Percentiles rank a stretch among this genome's conserved stretches.
Evolutionary conservation across 1,140 invertebrate genomes (phyloP).

Genomic region (Epicauta chinensis): DNA sequence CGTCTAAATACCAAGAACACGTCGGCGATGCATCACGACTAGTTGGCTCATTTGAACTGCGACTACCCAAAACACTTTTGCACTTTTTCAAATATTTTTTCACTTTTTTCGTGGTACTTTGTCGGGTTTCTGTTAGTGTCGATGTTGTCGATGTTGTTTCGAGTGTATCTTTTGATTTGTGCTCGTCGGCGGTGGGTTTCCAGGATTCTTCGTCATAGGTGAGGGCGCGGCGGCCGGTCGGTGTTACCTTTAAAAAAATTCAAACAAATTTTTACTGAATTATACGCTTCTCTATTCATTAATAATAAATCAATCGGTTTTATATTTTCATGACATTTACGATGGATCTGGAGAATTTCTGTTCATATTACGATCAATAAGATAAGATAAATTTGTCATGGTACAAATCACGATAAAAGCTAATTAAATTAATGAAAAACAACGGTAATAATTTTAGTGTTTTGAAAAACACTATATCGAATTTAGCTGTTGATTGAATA

Average conservation of each 20-base stretch:
- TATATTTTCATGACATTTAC: too few relatives aligned
- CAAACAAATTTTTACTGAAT: too few relatives aligned
- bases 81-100: slow-evolving; percentile 48
- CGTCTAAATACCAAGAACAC: slow-evolving; percentile 28
- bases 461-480: too few relatives aligned
- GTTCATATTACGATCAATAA: too few relatives aligned
- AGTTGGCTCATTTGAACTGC: slow-evolving; percentile 17
- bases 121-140: slow-evolving; percentile 29
- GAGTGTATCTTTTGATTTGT: slow-evolving; percentile 16
- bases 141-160: slow-evolving; percentile 7
- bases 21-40: slow-evolving; percentile 16
- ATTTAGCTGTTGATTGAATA: too few relatives aligned
- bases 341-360: too few relatives aligned
- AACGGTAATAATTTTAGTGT: too few relatives aligned
- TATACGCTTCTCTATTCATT: too few relatives aligned
- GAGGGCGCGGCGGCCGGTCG: slow-evolving; percentile 32
- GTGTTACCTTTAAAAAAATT: slow-evolving; percentile 38
- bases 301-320: too few relatives aligned
- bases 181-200: slow-evolving; percentile 31
- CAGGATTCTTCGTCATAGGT: slow-evolving; percentile 40
- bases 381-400: too few relatives aligned
- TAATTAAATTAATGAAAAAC: too few relatives aligned
- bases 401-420: too few relatives aligned
- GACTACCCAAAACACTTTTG: slow-evolving; percentile 43
- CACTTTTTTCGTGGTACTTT: slow-evolving; percentile 46